phyloP scores from a whole-genome alignment of 2,113 vertebrate species.

The Solea senegalensis region DNA sequence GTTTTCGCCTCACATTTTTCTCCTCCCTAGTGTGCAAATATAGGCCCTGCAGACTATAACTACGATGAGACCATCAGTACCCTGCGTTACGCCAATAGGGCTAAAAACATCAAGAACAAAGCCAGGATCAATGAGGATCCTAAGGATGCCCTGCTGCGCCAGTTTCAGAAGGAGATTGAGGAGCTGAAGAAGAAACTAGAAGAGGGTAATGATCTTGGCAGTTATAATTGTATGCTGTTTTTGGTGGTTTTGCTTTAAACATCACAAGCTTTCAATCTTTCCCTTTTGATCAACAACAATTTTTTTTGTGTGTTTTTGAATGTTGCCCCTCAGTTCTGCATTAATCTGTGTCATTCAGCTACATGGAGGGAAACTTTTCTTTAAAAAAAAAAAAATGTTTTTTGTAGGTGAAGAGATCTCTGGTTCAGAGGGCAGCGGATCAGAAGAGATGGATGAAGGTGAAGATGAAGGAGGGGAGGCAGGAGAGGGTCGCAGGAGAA shows the following conservation, averaged over 20 bases:
- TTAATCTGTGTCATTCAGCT: too few relatives aligned
- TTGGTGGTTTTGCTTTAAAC: too few relatives aligned
- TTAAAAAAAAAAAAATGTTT: neutral
- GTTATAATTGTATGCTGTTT: too few relatives aligned
- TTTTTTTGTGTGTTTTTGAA: too few relatives aligned
- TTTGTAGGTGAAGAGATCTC: constrained; percentile 93
- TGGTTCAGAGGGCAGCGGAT: constrained; percentile 92
- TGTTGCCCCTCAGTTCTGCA: too few relatives aligned
- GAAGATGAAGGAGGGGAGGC: constrained; percentile 88
- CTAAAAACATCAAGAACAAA: constrained; percentile 99
- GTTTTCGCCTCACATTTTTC: constrained; percentile 2
- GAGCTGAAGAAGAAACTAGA: constrained; percentile 96
- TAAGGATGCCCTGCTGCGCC: constrained; percentile 95
- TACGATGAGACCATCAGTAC: constrained; percentile 99
- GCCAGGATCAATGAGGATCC: constrained; percentile 99
- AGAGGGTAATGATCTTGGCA: constrained; percentile 85
- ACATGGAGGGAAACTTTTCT: neutral
- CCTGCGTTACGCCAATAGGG: constrained; percentile 96
- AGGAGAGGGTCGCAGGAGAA: constrained; percentile 89
- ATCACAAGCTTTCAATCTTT: too few relatives aligned
- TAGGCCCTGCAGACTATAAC: constrained; percentile 98
- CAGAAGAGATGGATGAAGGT: constrained; percentile 93
- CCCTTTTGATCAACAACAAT: too few relatives aligned
- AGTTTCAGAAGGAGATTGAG: constrained; percentile 99
- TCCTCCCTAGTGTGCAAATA: constrained; percentile 92